A percentile compares a stretch with the other conserved stretches of the same genome.
Conservation (phyloP, 2,888 invertebrate genomes). For the Sphaerophoria taeniata region DNA sequence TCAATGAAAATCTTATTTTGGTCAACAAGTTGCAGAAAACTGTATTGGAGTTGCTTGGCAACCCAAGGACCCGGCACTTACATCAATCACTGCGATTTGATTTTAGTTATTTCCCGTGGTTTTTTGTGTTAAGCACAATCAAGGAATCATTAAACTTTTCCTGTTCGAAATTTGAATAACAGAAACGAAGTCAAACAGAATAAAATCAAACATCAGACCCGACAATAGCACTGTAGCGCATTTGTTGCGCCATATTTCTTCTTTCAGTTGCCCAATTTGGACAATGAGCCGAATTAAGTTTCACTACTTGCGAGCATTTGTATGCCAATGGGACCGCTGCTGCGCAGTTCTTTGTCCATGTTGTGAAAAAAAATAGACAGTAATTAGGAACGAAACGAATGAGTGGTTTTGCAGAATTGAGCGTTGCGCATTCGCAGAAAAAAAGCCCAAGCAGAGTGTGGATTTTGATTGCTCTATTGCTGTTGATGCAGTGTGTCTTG, state of each 20-base stretch:
- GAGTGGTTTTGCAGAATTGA: constrained; percentile 63
- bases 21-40: too few species aligned
- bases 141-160: constrained; percentile 59
- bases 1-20: not conserved
- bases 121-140: not conserved
- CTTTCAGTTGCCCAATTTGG: constrained; percentile 65
- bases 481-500: not conserved
- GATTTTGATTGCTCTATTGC: constrained; percentile 19
- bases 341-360: constrained; percentile 23
- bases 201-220: constrained; percentile 5
- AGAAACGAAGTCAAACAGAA: constrained; percentile 36
- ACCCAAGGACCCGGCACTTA: not conserved
- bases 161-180: constrained; percentile 55
- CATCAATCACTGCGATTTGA: constrained; percentile 20
- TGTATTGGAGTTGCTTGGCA: too few species aligned
- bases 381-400: constrained; percentile 69
- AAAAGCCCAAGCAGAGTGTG: constrained; percentile 12
- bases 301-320: constrained; percentile 30
- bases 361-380: constrained; percentile 61
- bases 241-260: constrained; percentile 58
- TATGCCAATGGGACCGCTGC: constrained; percentile 27
- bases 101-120: constrained; percentile 18
- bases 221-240: constrained; percentile 39
- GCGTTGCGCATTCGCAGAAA: constrained; percentile 60
- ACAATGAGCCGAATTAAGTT: constrained; percentile 64